Base-by-base conservation (phyloP, 2,113 vertebrate genomes). In the Tylochromis polylepis region DNA sequence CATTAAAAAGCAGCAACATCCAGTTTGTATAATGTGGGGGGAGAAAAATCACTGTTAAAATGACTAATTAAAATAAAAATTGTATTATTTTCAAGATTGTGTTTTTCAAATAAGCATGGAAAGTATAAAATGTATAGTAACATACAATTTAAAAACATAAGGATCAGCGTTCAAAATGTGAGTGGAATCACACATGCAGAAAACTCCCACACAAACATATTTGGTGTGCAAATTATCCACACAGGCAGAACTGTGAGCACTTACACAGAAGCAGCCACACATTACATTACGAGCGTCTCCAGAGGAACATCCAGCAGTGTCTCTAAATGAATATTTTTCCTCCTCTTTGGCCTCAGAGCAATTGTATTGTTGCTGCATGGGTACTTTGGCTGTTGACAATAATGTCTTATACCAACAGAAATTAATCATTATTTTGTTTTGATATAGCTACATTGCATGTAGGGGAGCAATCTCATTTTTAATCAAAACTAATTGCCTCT, bases 401-500 rank as follows among this genome's bases (percentile, higher is more conserved):
- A 93, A 92, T 88, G 79, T 92, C 59, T 92, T 88, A 82, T 91
- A 90, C 72, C 85, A 87, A 91, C 70, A 83, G 79, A 91, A 94
- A 96, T 95, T 29, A 94, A 94, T 94, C 90, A 93, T 91, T 93
- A 87, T 90, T 93, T 91, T 92, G 92, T 94, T 95, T 94, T 91
- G 87, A 93, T 84, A 89, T 81, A 72, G 89, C 90, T 82, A 81
- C 88, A 88, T 86, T 60, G 92, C 86, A 90, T 92, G 85, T 82
- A 82, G 75, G 82, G 89, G 91, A 87, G 88, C 88, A 91, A 94
- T 93, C 92, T 88, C 5, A 86, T 92, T 94, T 95, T 95, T 93
- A 92, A 95, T 95, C 88, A 93, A 95, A 94, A 92, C 91, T 94
- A 95, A 96, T 96, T 95, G 93, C 87, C 82, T 91, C 93, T 93